phyloP scores from a whole-genome alignment of 2,888 invertebrate species.

The Ophion slaviceki region DNA sequence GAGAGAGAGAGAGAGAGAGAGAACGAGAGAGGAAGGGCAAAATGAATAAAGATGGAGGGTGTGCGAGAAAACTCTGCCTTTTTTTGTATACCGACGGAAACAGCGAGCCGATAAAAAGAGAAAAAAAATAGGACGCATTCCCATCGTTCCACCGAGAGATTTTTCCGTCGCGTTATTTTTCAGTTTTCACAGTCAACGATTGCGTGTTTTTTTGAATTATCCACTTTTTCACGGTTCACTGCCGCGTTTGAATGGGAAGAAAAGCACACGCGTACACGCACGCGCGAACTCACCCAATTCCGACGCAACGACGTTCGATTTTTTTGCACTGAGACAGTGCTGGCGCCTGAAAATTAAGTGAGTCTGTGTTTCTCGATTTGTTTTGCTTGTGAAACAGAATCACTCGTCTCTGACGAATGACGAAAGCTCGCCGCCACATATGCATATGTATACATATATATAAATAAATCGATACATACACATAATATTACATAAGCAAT shows the following conservation, averaged over 20 bases:
- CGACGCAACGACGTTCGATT: not conserved
- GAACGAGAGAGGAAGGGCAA: not conserved
- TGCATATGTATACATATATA: slow-evolving; percentile 16
- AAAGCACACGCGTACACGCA: not conserved
- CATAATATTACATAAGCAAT: slow-evolving; percentile 39
- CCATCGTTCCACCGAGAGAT: slow-evolving; percentile 35
- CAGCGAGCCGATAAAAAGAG: slow-evolving; percentile 37
- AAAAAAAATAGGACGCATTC: slow-evolving; percentile 30
- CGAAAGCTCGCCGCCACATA: slow-evolving; percentile 13
- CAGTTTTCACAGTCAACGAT: slow-evolving; percentile 43
- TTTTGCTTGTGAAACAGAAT: slow-evolving; percentile 9
- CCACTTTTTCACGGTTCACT: slow-evolving; percentile 24
- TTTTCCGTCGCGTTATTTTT: slow-evolving; percentile 41
- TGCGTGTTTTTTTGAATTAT: slow-evolving; percentile 36
- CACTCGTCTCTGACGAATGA: not conserved
- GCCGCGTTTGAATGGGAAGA: slow-evolving; percentile 30
- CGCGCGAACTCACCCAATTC: slow-evolving; percentile 9
- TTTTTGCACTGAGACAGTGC: not conserved
- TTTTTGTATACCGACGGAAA: slow-evolving; percentile 42
- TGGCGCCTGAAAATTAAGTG: slow-evolving; percentile 13
- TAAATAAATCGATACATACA: slow-evolving; percentile 29
- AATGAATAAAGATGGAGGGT: not conserved
- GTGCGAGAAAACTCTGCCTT: slow-evolving; percentile 2
- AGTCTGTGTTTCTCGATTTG: not conserved
- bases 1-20: not conserved